Conservation (phyloP, 2,888 invertebrate species). For the Ochropleura plecta region DNA sequence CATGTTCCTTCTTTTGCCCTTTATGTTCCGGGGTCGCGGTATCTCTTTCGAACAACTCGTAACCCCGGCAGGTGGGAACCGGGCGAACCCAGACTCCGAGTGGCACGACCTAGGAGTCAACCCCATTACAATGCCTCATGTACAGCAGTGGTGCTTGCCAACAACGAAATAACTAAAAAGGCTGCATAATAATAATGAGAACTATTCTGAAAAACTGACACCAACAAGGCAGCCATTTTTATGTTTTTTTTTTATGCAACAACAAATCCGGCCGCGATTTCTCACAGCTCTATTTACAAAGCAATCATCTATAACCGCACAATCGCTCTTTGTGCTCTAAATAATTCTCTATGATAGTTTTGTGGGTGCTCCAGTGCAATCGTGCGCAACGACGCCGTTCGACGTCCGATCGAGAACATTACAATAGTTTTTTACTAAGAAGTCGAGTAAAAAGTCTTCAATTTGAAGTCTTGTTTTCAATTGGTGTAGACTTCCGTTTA, state of each 20-base stretch:
- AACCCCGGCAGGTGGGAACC: too few relatives aligned
- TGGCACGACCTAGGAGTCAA: too few relatives aligned
- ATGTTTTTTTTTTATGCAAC: not conserved
- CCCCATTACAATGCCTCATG: too few relatives aligned
- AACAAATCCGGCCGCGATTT: conserved; percentile 33
- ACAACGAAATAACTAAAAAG: not conserved
- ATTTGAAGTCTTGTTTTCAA: not conserved
- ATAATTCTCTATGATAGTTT: conserved; percentile 52
- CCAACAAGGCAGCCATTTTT: not conserved
- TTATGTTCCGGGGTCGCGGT: too few relatives aligned
- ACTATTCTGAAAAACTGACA: not conserved
- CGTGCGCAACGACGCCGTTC: conserved; percentile 64
- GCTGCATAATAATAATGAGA: not conserved
- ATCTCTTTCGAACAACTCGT: too few relatives aligned
- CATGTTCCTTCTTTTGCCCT: too few relatives aligned
- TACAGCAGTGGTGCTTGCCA: too few relatives aligned
- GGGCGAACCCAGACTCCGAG: not conserved
- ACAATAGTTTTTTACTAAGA: conserved; percentile 39
- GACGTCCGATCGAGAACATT: conserved; percentile 44
- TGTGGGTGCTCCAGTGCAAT: conserved; percentile 57
- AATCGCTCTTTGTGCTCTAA: conserved; percentile 49
- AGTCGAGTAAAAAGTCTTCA: conserved; percentile 43
- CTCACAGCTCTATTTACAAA: conserved; percentile 46
- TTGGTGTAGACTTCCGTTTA: not conserved
- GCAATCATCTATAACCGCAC: conserved; percentile 59